Conservation (phyloP, 2,113 vertebrate species). For the mouse (Mus musculus) region DNA sequence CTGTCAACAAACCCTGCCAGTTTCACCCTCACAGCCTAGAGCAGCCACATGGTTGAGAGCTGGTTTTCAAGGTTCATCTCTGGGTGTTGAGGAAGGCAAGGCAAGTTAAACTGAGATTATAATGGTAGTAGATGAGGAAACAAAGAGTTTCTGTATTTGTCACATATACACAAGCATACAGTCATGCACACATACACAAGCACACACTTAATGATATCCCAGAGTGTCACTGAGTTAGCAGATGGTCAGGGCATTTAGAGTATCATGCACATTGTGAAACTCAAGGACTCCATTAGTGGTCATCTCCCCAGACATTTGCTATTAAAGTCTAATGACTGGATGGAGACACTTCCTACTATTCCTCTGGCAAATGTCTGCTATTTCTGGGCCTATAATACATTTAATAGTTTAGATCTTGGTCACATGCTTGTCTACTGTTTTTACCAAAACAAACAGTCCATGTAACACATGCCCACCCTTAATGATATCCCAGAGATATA, state of each 20-base stretch:
- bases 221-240: not conserved
- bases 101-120: not conserved
- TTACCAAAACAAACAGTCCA: not conserved
- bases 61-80: not conserved
- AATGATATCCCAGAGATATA: too few relatives aligned
- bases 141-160: not conserved
- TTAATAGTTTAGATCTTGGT: not conserved
- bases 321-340: not conserved
- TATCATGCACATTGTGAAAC: not conserved
- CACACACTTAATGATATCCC: not conserved
- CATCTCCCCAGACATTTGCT: not conserved
- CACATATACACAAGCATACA: not conserved
- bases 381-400: not conserved
- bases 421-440: not conserved
- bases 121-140: not conserved
- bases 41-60: accelerated
- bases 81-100: not conserved
- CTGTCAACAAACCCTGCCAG: not conserved
- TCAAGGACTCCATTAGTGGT: not conserved
- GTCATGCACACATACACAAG: not conserved
- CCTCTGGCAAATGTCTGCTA: not conserved
- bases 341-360: not conserved
- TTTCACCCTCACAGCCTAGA: not conserved
- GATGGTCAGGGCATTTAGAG: not conserved
- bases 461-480: too few relatives aligned